Base-by-base conservation (phyloP, 2,888 invertebrate species). In the Oasisia sp. region DNA sequence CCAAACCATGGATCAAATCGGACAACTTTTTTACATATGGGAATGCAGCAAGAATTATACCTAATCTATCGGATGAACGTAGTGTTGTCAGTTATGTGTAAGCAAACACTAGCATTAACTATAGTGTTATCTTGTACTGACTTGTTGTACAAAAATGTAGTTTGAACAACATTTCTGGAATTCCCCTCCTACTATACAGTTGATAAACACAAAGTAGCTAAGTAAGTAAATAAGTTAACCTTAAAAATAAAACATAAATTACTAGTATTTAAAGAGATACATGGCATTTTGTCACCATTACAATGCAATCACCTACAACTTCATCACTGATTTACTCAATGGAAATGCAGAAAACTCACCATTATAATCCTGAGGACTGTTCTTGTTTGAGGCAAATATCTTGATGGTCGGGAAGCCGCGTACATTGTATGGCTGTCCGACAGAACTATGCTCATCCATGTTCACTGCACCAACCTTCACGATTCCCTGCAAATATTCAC, bases 321-420 rank as follows among this genome's bases (percentile, higher is more conserved):
- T 19, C 44, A 90, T n/a, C 4, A 19, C 32, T 93, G 92, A 89
- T 95, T 93, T n/a, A 94, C 94, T 44, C 93, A 90, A 32, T 94
- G 93, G 8, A 98, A 96, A 91, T 95, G 97, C 8, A 98, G 97
- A 93, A 97, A 97, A 94, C 91, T 91, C 92, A 96, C 96, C 99
- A 95, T 98, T 97, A 96, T 97, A 99, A 93, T 98, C 98, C 89
- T 97, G 97, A 8, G 99, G 98, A 93, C 97, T 97, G 92, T 97
- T 97, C 96, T 99, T 99, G 96, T 98, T 97, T 0, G 97, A 97
- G 0, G 98, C 98, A 96, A 99, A 99, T 91, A 99, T 97, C 96
- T 99, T 99, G 93, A 99, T 98, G 0, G 99, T 99, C 4, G 99
- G 99, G 96, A 99, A 99, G 91, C 99, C 99, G 94, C 97, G 97